Base-by-base conservation (phyloP, 2,113 vertebrate species). In the Solea solea region DNA sequence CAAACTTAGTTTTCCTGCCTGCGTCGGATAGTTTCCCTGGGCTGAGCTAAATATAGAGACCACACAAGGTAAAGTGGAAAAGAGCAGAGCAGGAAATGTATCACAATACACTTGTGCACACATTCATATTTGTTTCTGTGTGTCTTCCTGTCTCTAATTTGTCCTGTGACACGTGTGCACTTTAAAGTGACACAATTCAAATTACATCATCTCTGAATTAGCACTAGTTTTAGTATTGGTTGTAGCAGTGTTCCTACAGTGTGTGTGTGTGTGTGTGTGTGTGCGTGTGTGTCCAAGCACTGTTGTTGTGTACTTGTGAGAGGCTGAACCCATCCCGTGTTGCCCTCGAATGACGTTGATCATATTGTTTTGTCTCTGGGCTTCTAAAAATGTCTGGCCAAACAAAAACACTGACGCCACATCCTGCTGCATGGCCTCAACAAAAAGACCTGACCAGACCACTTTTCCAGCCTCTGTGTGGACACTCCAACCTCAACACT, bases 1-100 rank as follows among this genome's bases (percentile, higher is more conserved):
- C 92, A 91, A 93, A 94, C 94, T 95, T 96, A 94, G 94, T 94
- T 95, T 98, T 98, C 97, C 96, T 97, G 96, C 95, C 92, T 93
- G 93, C 84, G 93, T 88, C 85, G 73, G 86, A 90, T 89, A 76
- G 91, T 93, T 94, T 94, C 93, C 92, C 94, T 93, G 92, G 86
- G 83, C 91, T 70, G 69, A 80, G 77, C 95, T 97, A 98, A 97
- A 97, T 95, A 96, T 97, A 97, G 95, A 49, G 49, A 66, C 69
- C 59, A 85, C 85, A 90, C 91, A 92, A 88, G 92, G 94, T 87
- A 78, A 91, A 74, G 86, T 91, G 88, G 90, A 94, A 92, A 90
- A 91, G 91, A 92, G 88, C 86, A 83, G 83, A 86, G 92, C 95
- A 96, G 96, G 96, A 98, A 96, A 94, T 88, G 87, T 78, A 93